Evolutionary conservation across 2,113 vertebrate genomes (phyloP).

Genomic region (Scomber colias): DNA sequence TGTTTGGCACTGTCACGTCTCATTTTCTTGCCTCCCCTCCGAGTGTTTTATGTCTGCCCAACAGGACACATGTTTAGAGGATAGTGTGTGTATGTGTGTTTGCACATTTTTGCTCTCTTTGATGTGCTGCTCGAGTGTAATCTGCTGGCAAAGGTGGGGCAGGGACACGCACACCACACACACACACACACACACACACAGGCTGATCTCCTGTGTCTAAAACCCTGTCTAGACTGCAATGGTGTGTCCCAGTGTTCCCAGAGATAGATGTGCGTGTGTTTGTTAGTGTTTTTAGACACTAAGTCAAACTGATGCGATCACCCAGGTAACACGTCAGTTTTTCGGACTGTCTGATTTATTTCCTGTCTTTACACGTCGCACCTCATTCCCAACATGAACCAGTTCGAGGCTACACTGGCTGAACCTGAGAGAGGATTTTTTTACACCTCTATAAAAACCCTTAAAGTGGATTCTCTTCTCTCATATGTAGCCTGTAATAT

Average conservation of each 20-base stretch:
- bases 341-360: not conserved
- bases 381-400: not conserved
- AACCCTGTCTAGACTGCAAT: constrained; percentile 53
- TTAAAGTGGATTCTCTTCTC: not conserved
- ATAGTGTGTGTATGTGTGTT: not conserved
- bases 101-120: constrained; percentile 64
- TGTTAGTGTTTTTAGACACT: not conserved
- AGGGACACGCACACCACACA: constrained; percentile 23
- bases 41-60: constrained; percentile 49
- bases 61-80: constrained; percentile 49
- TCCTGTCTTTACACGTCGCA: constrained; percentile 20
- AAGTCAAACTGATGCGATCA: not conserved
- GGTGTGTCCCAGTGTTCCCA: constrained; percentile 1
- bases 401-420: not conserved
- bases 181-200: not conserved
- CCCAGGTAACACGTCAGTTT: constrained; percentile 1
- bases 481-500: not conserved
- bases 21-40: constrained; percentile 39
- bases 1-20: constrained; percentile 18
- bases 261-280: constrained; percentile 17
- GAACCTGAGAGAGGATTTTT: not conserved
- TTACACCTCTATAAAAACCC: too few relatives aligned
- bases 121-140: constrained; percentile 59
- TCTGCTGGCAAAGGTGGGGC: constrained; percentile 46
- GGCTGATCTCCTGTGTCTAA: constrained; percentile 31